Conservation (phyloP, 2,113 vertebrate genomes). For the Osmerus mordax region DNA sequence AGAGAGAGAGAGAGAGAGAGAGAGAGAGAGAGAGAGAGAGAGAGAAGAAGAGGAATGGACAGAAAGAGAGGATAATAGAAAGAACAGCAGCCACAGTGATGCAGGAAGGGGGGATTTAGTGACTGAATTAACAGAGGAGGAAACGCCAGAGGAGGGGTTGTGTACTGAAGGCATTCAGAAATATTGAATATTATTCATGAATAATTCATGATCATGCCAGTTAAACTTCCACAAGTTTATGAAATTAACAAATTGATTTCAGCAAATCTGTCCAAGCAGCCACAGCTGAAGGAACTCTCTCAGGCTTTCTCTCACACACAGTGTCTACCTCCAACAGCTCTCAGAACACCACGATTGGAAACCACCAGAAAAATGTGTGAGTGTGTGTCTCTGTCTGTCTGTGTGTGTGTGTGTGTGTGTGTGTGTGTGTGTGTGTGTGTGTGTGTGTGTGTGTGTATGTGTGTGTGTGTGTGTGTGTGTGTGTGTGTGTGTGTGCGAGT, state of each 20-base stretch:
- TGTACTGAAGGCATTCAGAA: background rate
- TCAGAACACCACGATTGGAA: no score
- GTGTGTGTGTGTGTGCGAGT: no score
- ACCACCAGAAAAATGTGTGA: no score
- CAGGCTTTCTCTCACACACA: background rate
- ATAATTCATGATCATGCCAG: background rate
- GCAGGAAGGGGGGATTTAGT: background rate
- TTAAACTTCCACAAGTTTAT: background rate
- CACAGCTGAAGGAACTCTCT: background rate
- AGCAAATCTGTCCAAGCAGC: background rate
- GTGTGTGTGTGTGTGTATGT: no score
- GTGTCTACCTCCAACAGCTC: background rate
- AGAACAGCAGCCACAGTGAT: background rate
- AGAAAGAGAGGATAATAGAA: background rate
- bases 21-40: no score
- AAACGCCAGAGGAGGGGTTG: background rate
- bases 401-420: no score
- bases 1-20: no score
- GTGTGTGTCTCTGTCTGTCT: no score
- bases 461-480: no score
- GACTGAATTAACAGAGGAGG: background rate
- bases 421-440: no score
- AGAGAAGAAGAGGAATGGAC: background rate
- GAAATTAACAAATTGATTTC: background rate
- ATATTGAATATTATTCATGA: background rate